Conservation (phyloP, 2,797 vertebrate species). For the Bucorvus abyssinicus region DNA sequence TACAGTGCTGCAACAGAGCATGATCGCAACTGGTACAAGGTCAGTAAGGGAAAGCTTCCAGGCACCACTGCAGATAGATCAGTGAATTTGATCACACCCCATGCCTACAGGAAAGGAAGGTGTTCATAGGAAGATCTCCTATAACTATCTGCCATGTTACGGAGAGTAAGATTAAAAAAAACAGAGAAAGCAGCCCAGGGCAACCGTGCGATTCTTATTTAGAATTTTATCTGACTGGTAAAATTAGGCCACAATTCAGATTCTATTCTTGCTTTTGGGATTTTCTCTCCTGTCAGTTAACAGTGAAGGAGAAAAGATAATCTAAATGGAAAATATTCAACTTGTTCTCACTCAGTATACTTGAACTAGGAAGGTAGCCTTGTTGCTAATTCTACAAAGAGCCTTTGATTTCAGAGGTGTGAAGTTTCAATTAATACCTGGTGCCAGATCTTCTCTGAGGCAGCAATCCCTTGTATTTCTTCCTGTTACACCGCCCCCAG, state of each 20-base stretch:
- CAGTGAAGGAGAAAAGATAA: neutral
- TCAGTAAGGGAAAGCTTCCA: constrained; percentile 56
- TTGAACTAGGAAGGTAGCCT: neutral
- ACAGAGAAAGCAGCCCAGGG: neutral
- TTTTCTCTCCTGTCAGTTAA: neutral
- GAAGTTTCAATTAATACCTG: neutral
- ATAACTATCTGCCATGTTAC: neutral
- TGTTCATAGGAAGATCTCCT: neutral
- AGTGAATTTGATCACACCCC: neutral
- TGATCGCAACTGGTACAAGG: constrained; percentile 99
- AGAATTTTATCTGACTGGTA: neutral
- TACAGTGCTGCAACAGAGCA: constrained; percentile 97
- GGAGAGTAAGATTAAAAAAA: neutral
- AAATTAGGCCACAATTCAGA: neutral
- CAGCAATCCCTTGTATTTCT: neutral
- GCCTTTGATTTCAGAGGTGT: neutral
- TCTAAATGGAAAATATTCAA: neutral
- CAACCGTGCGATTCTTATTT: neutral
- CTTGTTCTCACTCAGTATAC: neutral
- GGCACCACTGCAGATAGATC: neutral
- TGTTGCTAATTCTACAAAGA: neutral
- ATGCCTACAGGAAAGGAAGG: neutral
- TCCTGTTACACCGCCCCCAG: neutral
- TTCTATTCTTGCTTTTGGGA: neutral
- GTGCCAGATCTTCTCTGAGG: neutral